phyloP scores from a whole-genome alignment of 2,113 vertebrate genomes.

The Narcine bancroftii region DNA sequence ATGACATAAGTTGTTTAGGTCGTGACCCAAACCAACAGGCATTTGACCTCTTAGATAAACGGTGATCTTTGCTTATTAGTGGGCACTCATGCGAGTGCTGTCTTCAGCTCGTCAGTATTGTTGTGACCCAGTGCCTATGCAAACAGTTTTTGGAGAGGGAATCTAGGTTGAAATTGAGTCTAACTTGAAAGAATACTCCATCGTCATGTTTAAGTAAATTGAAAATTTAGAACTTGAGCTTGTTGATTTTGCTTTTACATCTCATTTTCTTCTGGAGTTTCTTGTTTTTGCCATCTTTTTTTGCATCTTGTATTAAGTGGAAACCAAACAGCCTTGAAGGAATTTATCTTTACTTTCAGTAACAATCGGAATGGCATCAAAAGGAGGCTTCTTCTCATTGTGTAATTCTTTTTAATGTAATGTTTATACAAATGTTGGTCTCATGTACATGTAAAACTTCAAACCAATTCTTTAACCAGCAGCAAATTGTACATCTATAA shows the following conservation, averaged over 20 bases:
- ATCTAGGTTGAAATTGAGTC: constrained; percentile 45
- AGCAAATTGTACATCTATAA: neutral
- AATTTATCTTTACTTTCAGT: neutral
- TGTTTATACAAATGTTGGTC: neutral
- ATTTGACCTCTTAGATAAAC: constrained; percentile 93
- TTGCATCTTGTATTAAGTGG: neutral
- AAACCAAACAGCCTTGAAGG: neutral
- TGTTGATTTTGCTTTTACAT: neutral
- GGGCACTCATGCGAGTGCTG: constrained; percentile 77
- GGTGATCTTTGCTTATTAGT: constrained; percentile 86
- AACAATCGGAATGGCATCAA: neutral
- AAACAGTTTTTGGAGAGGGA: constrained; percentile 57
- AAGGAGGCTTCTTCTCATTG: neutral
- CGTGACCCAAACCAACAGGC: constrained; percentile 77
- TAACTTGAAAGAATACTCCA: neutral
- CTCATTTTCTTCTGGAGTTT: no score
- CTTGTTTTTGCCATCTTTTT: neutral
- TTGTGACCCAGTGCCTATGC: constrained; percentile 66
- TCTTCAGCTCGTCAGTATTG: constrained; percentile 64
- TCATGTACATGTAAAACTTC: neutral
- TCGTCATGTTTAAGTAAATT: constrained; percentile 16
- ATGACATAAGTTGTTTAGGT: constrained; percentile 81
- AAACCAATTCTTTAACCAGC: neutral
- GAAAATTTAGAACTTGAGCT: neutral
- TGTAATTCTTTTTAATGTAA: neutral